Percentiles rank a stretch among this genome's conserved stretches.
These are phyloP conservation scores for Chanos chanos DNA, from an alignment of 2,797 vertebrate species.

Conservation along the genomic window DNA sequence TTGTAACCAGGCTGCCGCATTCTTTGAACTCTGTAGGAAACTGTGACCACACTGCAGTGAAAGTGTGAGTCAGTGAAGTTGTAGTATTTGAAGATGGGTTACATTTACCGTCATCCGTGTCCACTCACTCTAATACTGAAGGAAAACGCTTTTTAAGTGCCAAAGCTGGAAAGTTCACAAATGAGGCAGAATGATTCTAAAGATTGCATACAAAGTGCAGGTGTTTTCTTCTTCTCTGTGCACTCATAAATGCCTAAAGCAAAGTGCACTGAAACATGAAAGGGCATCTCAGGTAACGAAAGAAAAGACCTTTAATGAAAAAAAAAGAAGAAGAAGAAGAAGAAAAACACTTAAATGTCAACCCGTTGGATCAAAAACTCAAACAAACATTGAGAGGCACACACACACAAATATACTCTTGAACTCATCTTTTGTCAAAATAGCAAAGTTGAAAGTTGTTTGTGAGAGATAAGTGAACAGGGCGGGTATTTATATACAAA, in stretches of 20 bases:
- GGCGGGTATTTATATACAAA: too few relatives aligned
- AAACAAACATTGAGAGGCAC: constrained; percentile 15
- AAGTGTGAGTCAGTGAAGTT: too few relatives aligned
- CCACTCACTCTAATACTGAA: background rate
- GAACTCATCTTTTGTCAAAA: too few relatives aligned
- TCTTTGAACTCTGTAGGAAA: too few relatives aligned
- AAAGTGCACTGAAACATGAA: constrained; percentile 30
- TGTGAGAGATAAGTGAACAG: too few relatives aligned
- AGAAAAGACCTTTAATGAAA: constrained; percentile 27
- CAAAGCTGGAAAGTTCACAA: constrained; percentile 14
- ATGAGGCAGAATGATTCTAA: constrained; percentile 5
- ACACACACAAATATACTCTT: background rate
- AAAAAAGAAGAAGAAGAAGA: background rate
- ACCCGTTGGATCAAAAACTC: constrained; percentile 8
- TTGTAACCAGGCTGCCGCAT: too few relatives aligned
- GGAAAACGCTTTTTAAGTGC: background rate
- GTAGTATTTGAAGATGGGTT: too few relatives aligned
- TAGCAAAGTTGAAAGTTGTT: too few relatives aligned
- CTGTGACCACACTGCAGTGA: too few relatives aligned
- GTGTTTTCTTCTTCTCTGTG: constrained; percentile 22
- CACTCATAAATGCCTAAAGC: constrained; percentile 17
- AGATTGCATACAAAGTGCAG: constrained; percentile 14
- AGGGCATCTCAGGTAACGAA: constrained; percentile 18
- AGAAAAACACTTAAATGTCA: background rate
- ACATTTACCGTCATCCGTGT: background rate